phyloP scores from a whole-genome alignment of 2,113 vertebrate genomes.

The Prolemur simus region DNA sequence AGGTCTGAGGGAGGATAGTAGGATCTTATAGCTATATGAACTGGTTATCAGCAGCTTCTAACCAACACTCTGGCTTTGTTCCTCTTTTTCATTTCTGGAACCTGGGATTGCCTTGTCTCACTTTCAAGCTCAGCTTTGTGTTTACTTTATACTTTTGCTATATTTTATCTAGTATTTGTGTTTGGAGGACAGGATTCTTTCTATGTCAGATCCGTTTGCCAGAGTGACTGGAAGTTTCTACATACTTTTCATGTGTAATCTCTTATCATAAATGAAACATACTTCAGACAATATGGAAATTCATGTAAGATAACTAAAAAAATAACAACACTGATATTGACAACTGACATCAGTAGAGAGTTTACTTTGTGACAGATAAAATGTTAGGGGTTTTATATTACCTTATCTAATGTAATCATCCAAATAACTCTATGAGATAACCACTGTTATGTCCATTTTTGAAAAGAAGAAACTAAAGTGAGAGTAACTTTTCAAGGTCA shows the following conservation, averaged over 20 bases:
- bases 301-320: neutral
- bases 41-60: neutral
- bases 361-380: neutral
- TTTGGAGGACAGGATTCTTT: neutral
- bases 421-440: neutral
- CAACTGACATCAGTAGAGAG: neutral
- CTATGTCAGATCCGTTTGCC: neutral
- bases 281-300: neutral
- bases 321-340: neutral
- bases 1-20: neutral
- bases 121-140: neutral
- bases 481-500: neutral
- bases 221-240: neutral
- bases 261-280: neutral
- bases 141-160: neutral
- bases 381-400: neutral
- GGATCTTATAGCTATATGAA: neutral
- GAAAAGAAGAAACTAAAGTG: neutral
- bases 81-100: neutral
- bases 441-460: neutral
- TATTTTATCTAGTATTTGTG: neutral
- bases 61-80: neutral
- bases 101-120: neutral
- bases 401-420: neutral
- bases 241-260: neutral